phyloP scores from a whole-genome alignment of 2,113 vertebrate species.

The Tetrao urogallus region DNA sequence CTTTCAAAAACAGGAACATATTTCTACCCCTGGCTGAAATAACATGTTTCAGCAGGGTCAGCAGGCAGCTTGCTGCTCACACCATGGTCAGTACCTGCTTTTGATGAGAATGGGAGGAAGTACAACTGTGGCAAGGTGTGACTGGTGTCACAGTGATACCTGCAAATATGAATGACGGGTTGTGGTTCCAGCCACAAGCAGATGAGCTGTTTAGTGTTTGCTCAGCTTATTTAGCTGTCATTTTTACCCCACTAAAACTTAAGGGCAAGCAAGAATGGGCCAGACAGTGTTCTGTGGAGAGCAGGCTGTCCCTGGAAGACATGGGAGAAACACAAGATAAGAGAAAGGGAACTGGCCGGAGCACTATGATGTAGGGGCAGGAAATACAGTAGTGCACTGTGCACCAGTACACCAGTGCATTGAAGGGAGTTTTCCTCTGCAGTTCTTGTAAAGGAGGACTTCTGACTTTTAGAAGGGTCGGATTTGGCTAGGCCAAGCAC shows the following conservation, averaged over 20 bases:
- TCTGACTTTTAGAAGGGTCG: background rate
- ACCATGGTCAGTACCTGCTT: background rate
- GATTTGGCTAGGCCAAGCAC: background rate
- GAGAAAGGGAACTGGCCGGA: background rate
- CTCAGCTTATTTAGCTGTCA: background rate
- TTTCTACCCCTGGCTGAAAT: background rate
- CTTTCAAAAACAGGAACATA: background rate
- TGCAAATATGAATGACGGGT: background rate
- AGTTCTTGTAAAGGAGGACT: background rate
- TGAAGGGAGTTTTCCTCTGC: background rate
- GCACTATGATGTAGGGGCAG: rapidly evolving
- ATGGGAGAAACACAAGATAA: background rate
- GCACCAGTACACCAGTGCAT: background rate
- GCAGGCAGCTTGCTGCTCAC: background rate
- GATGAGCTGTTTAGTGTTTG: background rate
- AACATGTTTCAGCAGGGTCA: background rate
- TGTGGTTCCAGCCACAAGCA: background rate
- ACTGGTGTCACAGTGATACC: background rate
- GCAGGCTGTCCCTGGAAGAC: no score
- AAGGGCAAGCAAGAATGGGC: rapidly evolving
- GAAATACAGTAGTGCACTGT: background rate
- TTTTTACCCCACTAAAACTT: background rate
- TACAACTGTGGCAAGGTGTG: background rate
- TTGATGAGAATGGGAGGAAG: background rate
- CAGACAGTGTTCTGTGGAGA: background rate